These are phyloP conservation scores for Paramormyrops hopkinsi DNA, from an alignment of 2,797 vertebrate species.

Conservation along the genomic window DNA sequence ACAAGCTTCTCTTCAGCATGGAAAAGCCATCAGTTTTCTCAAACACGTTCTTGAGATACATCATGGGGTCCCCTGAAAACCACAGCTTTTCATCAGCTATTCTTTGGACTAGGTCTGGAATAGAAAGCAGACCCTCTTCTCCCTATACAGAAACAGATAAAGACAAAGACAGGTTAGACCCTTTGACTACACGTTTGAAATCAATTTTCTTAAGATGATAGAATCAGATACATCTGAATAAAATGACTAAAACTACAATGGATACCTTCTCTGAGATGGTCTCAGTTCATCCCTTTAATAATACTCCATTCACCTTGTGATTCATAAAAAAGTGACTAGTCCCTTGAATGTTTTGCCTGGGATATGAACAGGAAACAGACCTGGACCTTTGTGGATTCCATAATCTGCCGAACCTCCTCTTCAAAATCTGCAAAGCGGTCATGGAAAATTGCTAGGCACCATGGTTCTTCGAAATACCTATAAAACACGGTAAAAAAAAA, in stretches of 20 bases:
- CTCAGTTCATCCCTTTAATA: background rate
- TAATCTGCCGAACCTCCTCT: constrained; percentile 74
- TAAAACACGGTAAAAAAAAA: constrained; percentile 19
- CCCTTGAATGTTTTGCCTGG: background rate
- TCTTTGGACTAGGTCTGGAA: constrained; percentile 45
- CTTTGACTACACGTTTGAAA: background rate
- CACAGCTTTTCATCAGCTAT: constrained; percentile 47
- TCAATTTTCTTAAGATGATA: background rate
- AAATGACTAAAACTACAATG: background rate
- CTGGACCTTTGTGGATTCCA: constrained; percentile 54
- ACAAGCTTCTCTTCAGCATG: constrained; percentile 55
- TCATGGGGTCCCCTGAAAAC: constrained; percentile 35
- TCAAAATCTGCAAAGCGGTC: constrained; percentile 86
- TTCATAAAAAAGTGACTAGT: background rate
- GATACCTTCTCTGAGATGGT: background rate
- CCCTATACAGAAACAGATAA: constrained; percentile 36
- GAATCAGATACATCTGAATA: background rate
- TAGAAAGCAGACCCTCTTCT: constrained; percentile 32
- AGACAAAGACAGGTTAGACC: background rate
- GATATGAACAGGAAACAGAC: constrained; percentile 35
- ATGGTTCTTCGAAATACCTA: constrained; percentile 85
- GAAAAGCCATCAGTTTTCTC: constrained; percentile 40
- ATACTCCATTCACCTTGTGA: background rate
- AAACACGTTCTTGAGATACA: constrained; percentile 41
- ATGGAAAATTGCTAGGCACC: constrained; percentile 80